These are phyloP conservation scores for Sarcophilus harrisii DNA, from an alignment of 2,797 vertebrate species.

Conservation along the genomic window DNA sequence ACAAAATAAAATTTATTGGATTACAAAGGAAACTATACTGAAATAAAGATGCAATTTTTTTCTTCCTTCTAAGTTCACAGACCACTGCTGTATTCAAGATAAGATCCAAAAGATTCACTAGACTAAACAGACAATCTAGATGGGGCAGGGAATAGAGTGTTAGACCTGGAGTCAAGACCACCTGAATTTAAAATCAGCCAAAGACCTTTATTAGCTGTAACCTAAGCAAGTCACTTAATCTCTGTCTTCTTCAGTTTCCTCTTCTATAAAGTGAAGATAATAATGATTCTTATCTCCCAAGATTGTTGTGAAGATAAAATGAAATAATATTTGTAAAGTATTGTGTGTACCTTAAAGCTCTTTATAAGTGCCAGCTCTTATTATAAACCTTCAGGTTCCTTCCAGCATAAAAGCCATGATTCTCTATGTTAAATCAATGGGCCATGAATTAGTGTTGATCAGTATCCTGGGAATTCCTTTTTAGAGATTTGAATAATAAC, in stretches of 20 bases:
- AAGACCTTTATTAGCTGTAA: not conserved
- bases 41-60: not conserved
- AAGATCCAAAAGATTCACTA: not conserved
- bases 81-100: not conserved
- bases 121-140: not conserved
- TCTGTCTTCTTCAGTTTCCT: not conserved
- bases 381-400: not conserved
- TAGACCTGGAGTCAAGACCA: not conserved
- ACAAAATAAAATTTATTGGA: not conserved
- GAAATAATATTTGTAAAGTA: not conserved
- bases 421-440: not conserved
- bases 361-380: not conserved
- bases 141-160: not conserved
- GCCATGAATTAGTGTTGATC: not conserved
- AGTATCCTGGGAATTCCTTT: not conserved
- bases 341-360: not conserved
- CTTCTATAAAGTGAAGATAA: not conserved
- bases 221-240: not conserved
- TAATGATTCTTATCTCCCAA: not conserved
- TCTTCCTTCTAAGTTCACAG: not conserved
- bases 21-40: not conserved
- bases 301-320: not conserved
- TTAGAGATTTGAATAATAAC: not conserved
- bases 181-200: not conserved
- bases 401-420: not conserved